Evolutionary conservation across 2,888 invertebrate species (phyloP), one percentile per base, ranked within the genome.

Genomic region (Monochamus alternatus): DNA sequence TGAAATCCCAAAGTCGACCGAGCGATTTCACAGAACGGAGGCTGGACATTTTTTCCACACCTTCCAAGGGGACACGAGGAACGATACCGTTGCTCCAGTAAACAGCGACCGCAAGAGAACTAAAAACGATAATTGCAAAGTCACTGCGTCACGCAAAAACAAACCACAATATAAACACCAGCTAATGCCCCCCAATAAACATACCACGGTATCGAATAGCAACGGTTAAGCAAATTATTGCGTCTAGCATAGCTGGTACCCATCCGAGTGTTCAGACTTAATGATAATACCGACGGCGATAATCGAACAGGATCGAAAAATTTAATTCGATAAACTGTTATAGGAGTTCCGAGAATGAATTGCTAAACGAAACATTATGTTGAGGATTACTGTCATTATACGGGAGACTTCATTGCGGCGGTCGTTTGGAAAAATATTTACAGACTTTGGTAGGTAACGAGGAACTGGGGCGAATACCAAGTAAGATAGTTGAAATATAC

Each of bases 191-290:
- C n/a, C 55, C 55, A 55, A 22, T 55, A 55, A 55, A 55, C 55
- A 55, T 47, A 47, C 47, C 47, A 47, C 47, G 47, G 47, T 12
- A 47, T 55, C 14, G 22, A n/a, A 55, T n/a, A n/a, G 55, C 55
- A 55, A 55, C 55, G 55, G 55, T 55, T 55, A 55, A 55, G 22
- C 55, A 55, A 55, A 55, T 55, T 55, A 55, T 22, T 55, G 55
- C 14, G 55, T 55, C 55, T 55, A 55, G 55, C 55, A 55, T 55
- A 64, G 22, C 31, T 47, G 10, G 47, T 22, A 64, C 47, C 22
- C 47, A 64, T 47, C 64, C 64, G 31, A 64, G 47, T 64, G 64
- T 64, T 64, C 30, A 64, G 47, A 64, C 47, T 64, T 64, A 64
- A 64, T 64, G 47, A 38, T 62, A 62, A 64, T 47, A 64, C 44